These are phyloP conservation scores for Ophion costatus DNA, from an alignment of 2,888 invertebrate genomes.

Conservation along the genomic window DNA sequence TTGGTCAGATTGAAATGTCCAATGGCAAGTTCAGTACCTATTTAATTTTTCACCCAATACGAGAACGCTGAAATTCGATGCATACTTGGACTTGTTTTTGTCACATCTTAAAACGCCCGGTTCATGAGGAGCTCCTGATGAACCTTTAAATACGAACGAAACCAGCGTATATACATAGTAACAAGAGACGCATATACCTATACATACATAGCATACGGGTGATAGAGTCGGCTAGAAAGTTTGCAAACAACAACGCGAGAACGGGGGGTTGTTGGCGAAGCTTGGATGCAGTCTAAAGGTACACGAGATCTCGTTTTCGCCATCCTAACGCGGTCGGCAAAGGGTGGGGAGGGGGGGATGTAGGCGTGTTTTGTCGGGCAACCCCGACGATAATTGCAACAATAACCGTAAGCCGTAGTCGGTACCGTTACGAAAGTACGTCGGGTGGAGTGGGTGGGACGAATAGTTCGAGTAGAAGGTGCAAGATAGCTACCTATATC, in stretches of 20 bases:
- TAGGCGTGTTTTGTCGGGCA: conserved; percentile 60
- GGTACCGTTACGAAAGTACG: conserved; percentile 41
- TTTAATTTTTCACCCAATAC: no score
- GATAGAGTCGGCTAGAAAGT: conserved; percentile 49
- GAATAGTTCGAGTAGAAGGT: conserved; percentile 58
- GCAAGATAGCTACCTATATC: conserved; percentile 53
- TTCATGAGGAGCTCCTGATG: neutral
- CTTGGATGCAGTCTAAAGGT: conserved; percentile 53
- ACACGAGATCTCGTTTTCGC: conserved; percentile 66
- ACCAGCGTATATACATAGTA: neutral
- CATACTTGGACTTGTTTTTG: neutral
- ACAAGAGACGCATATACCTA: neutral
- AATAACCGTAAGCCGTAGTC: conserved; percentile 74
- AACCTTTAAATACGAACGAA: neutral
- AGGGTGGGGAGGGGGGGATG: neutral
- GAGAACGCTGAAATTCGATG: neutral
- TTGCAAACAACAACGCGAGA: conserved; percentile 53
- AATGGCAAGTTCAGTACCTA: no score
- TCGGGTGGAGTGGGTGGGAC: conserved; percentile 41
- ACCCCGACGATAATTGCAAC: conserved; percentile 78
- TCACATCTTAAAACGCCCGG: neutral
- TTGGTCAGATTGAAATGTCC: no score
- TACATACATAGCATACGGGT: conserved; percentile 7
- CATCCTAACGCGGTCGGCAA: conserved; percentile 57
- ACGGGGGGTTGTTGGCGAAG: conserved; percentile 45